phyloP scores from a whole-genome alignment of 1,140 invertebrate genomes.

The Heliconius hermathena region DNA sequence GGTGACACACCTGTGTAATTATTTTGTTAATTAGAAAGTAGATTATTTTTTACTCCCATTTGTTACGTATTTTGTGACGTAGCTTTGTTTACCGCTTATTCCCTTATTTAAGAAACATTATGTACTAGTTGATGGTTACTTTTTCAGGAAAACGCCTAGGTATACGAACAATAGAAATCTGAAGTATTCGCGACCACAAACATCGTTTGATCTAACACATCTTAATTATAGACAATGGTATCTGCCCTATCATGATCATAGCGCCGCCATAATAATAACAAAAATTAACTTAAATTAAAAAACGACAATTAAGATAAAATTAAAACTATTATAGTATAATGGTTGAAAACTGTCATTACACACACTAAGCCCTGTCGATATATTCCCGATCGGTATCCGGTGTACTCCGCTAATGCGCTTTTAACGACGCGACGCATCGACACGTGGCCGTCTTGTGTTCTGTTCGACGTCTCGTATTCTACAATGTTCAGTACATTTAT shows the following conservation, averaged over 20 bases:
- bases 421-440: conserved; percentile 61
- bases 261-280: neutral
- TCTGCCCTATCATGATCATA: neutral
- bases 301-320: neutral
- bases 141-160: neutral
- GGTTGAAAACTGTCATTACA: neutral
- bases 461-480: neutral
- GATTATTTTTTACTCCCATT: no score
- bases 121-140: no score
- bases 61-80: no score
- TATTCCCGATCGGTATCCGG: conserved; percentile 15
- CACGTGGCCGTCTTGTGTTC: conserved; percentile 44
- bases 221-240: no score
- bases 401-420: conserved; percentile 54
- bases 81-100: no score
- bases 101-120: no score
- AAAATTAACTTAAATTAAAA: neutral
- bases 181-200: no score
- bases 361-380: neutral
- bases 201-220: no score
- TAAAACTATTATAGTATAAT: neutral
- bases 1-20: no score
- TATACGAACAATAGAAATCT: no score
- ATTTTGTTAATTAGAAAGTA: no score
- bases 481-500: neutral